These are phyloP conservation scores for Orientallactaga bullata DNA, from an alignment of 2,113 vertebrate species.

Conservation along the genomic window DNA sequence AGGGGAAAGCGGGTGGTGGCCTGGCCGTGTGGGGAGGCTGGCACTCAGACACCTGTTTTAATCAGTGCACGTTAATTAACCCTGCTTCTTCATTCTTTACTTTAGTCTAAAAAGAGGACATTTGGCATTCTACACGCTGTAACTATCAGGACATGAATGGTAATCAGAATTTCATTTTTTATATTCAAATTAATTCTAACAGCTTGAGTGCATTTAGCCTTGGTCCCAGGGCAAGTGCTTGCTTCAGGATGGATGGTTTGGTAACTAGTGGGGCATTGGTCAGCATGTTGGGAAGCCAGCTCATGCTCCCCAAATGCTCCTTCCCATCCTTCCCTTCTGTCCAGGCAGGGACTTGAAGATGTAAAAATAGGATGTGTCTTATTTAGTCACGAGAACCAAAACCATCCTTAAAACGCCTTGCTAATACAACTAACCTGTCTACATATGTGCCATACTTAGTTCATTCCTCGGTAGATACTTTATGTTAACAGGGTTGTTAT, in stretches of 20 bases:
- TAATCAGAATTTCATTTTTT: conserved; percentile 77
- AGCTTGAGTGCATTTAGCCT: conserved; percentile 62
- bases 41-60: background rate
- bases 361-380: background rate
- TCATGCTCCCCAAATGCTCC: background rate
- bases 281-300: conserved; percentile 53
- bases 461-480: conserved; percentile 49
- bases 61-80: conserved; percentile 49
- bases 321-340: conserved; percentile 36
- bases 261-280: conserved; percentile 41
- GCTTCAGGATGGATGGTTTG: conserved; percentile 42
- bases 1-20: background rate
- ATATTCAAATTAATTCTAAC: conserved; percentile 79
- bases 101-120: conserved; percentile 49
- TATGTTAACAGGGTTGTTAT: conserved; percentile 73
- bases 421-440: conserved; percentile 71
- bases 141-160: conserved; percentile 69
- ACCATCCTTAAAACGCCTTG: conserved; percentile 59
- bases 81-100: conserved; percentile 31
- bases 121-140: conserved; percentile 58
- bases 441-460: background rate
- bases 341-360: conserved; percentile 6
- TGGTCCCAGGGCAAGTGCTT: conserved; percentile 65
- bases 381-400: conserved; percentile 53
- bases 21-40: background rate